Evolutionary conservation across 2,888 invertebrate species (phyloP).

Genomic region (Callinectes sapidus): DNA sequence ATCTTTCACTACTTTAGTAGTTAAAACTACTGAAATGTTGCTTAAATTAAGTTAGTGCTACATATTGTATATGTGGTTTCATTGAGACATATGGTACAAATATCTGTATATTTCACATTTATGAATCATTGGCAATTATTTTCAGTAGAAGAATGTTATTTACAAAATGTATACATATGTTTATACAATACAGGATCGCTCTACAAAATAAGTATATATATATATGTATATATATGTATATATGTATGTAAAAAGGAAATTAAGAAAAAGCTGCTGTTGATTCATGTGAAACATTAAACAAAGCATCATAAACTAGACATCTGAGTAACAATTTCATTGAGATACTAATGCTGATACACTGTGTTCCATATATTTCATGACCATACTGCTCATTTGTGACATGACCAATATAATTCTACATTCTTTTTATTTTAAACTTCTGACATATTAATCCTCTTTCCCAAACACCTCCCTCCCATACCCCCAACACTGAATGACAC

Average conservation of each 20-base stretch:
- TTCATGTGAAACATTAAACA: slow-evolving; percentile 53
- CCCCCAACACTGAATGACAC: background rate
- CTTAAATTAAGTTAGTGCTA: background rate
- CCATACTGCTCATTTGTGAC: slow-evolving; percentile 6
- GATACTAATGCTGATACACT: background rate
- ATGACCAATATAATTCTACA: background rate
- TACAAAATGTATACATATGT: slow-evolving; percentile 65
- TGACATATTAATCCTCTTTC: background rate
- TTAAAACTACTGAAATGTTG: background rate
- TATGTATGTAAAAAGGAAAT: background rate
- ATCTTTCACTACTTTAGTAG: background rate
- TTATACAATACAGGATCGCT: slow-evolving; percentile 61
- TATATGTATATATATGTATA: slow-evolving; percentile 35
- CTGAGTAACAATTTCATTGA: background rate
- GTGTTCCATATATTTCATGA: slow-evolving; percentile 18
- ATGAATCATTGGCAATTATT: slow-evolving; percentile 67
- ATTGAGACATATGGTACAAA: slow-evolving; percentile 49
- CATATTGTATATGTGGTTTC: background rate
- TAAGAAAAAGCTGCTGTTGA: slow-evolving; percentile 43
- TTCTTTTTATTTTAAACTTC: background rate
- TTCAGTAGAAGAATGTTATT: slow-evolving; percentile 67
- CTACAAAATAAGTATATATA: slow-evolving; percentile 45
- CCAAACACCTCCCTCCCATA: background rate
- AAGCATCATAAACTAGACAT: slow-evolving; percentile 44
- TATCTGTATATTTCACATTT: slow-evolving; percentile 68